Base-by-base conservation (phyloP, 1,140 invertebrate species). In the Zophobas morio region DNA sequence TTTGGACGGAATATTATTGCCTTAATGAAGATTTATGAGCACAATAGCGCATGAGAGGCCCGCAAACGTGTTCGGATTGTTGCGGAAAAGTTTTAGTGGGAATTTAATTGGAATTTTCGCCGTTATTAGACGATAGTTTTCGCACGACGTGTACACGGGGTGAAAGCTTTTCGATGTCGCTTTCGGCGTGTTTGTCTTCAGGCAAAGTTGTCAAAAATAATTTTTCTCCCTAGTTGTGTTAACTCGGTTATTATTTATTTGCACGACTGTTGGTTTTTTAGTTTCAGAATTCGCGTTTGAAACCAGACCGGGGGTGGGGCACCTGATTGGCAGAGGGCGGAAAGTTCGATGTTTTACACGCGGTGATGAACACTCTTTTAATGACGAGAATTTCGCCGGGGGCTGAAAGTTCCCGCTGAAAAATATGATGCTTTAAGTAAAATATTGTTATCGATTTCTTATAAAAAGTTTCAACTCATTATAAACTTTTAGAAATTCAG, bases 1-100 rank as follows among this genome's bases (percentile, higher is more conserved):
- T 76, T 76, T 76, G 36, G 35, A 35, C 49, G 42, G 56, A 75
- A 76, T 76, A 76, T 76, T 66, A 54, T 70, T 70, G 46, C 37
- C 37, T 39, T 76, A 76, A 76, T 76, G 60, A 70, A 76, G 60
- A 76, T 76, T 76, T 76, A 76, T 54, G 57, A 54, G 34, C 53
- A 39, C 47, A 46, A 56, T 75, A 75, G 63, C 46, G 36, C 75
- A 49, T 36, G 57, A 36, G 53, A 75, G 47, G 46, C 53, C 53
- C 4, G 51, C 39, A 66, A 66, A 66, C 60, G 40, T 66, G 8
- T 39, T 63, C 36, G 8, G 42, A 66, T 40, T 20, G 39, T 42
- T 66, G 8, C 49, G 8, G 3, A 51, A 51, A 51, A 51, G n/a
- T 32, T 73, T 47, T 5, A 20, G 20, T 20, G 6, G 46, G 36